These are phyloP conservation scores for Falcaria lacertinaria DNA, from an alignment of 2,888 invertebrate species.

Conservation along the genomic window DNA sequence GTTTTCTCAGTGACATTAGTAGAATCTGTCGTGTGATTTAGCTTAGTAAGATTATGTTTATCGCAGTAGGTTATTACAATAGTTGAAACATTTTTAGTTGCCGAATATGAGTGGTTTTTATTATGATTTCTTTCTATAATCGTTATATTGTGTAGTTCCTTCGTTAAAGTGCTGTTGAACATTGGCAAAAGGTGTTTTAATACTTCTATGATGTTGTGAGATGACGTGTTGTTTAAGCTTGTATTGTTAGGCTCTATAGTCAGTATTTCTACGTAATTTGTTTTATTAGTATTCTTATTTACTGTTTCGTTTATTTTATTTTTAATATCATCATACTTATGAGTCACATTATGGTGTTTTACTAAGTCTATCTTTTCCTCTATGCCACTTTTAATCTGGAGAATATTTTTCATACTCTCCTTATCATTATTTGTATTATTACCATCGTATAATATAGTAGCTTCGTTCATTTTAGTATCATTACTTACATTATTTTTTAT, in stretches of 20 bases:
- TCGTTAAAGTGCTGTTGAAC: slow-evolving; percentile 59
- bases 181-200: slow-evolving; percentile 69
- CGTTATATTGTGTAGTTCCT: slow-evolving; percentile 67
- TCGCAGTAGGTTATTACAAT: slow-evolving; percentile 70
- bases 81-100: slow-evolving; percentile 65
- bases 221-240: slow-evolving; percentile 39
- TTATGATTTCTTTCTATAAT: slow-evolving; percentile 63
- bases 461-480: slow-evolving; percentile 53
- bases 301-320: slow-evolving; percentile 8
- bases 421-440: slow-evolving; percentile 21
- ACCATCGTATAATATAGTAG: slow-evolving; percentile 53
- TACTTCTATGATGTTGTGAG: slow-evolving; percentile 62
- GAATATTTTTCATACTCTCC: slow-evolving; percentile 23
- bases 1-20: slow-evolving; percentile 22
- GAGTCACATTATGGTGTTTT: slow-evolving; percentile 17
- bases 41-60: slow-evolving; percentile 46
- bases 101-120: slow-evolving; percentile 57
- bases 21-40: slow-evolving; percentile 27
- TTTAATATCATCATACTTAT: slow-evolving; percentile 14
- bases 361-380: slow-evolving; percentile 50
- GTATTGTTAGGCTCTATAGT: slow-evolving; percentile 67
- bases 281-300: slow-evolving; percentile 32
- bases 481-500: slow-evolving; percentile 60
- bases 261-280: slow-evolving; percentile 59
- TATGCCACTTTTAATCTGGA: slow-evolving; percentile 55